Percentiles rank a stretch among this genome's conserved stretches.
Conservation (phyloP, 2,888 invertebrate genomes). For the Drosophila fulvimacula region DNA sequence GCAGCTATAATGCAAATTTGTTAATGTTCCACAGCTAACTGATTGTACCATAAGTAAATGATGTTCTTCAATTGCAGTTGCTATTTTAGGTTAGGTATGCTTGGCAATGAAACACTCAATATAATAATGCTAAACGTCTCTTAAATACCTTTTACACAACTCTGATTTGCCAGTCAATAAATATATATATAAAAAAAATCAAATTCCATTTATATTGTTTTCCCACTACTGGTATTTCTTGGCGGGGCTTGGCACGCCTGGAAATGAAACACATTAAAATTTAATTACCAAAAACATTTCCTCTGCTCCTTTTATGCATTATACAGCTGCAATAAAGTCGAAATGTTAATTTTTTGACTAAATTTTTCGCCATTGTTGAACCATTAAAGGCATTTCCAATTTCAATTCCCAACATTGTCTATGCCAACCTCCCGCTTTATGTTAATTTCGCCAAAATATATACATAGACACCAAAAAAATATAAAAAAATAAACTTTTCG, state of each 20-base stretch:
- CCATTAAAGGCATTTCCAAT: conserved; percentile 36
- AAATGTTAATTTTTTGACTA: conserved; percentile 22
- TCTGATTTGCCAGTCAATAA: background rate
- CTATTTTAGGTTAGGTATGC: conserved; percentile 22
- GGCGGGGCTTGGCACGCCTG: conserved; percentile 14
- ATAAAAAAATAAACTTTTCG: conserved; percentile 47
- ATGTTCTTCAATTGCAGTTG: background rate
- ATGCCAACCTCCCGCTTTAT: conserved; percentile 13
- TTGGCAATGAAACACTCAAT: conserved; percentile 17
- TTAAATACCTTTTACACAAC: background rate
- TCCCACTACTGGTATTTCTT: conserved; percentile 5
- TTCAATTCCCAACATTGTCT: conserved; percentile 28
- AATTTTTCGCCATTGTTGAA: conserved; percentile 39
- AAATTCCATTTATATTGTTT: background rate
- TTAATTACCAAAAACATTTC: conserved; percentile 31
- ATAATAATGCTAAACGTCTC: background rate
- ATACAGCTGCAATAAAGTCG: conserved; percentile 19
- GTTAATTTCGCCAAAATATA: conserved; percentile 30
- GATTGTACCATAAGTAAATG: conserved; percentile 20
- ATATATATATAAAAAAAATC: background rate
- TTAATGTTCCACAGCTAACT: background rate
- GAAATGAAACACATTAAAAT: conserved; percentile 23
- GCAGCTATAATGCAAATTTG: conserved; percentile 33
- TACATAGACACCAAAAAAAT: background rate
- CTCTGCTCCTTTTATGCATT: conserved; percentile 12